Evolutionary conservation across 53 echinoderm and acorn worm genomes (phyloP).

Genomic region (Pentamera pediparva): DNA sequence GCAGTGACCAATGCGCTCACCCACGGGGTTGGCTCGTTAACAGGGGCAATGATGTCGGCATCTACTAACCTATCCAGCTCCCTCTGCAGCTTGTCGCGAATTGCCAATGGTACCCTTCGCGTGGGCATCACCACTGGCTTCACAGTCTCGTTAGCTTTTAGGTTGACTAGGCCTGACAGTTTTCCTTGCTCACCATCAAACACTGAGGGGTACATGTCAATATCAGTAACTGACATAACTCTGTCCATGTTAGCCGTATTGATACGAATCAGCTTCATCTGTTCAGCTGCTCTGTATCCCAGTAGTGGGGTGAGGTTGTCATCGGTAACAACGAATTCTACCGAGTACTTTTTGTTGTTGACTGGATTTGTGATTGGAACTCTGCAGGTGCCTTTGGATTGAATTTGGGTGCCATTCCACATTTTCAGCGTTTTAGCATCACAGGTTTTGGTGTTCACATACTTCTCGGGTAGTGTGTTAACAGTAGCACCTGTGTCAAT

Average conservation of each 20-base stretch:
- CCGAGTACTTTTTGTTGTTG: constrained; percentile 46
- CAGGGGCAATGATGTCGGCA: constrained; percentile 34
- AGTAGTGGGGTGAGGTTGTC: constrained; percentile 48
- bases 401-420: constrained; percentile 39
- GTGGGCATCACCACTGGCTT: constrained; percentile 33
- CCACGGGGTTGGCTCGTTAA: constrained; percentile 55
- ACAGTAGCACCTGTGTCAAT: constrained; percentile 63
- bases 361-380: constrained; percentile 25
- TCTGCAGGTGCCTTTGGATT: constrained; percentile 23
- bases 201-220: constrained; percentile 33
- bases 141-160: constrained; percentile 7
- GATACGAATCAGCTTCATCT: constrained; percentile 60
- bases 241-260: constrained; percentile 48
- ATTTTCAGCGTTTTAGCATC: constrained; percentile 15
- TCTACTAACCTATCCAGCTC: constrained; percentile 39
- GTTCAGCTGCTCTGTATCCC: constrained; percentile 34
- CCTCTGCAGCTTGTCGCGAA: constrained; percentile 41
- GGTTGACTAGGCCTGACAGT: constrained; percentile 35
- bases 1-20: constrained; percentile 47
- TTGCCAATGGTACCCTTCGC: constrained; percentile 39
- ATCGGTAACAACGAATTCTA: constrained; percentile 46
- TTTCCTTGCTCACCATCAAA: constrained; percentile 30
- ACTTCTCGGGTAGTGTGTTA: constrained; percentile 38
- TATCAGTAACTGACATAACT: constrained; percentile 13
- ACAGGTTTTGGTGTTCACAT: background rate